phyloP scores from a whole-genome alignment of 2,888 invertebrate genomes.

The Priocnemis perturbator region DNA sequence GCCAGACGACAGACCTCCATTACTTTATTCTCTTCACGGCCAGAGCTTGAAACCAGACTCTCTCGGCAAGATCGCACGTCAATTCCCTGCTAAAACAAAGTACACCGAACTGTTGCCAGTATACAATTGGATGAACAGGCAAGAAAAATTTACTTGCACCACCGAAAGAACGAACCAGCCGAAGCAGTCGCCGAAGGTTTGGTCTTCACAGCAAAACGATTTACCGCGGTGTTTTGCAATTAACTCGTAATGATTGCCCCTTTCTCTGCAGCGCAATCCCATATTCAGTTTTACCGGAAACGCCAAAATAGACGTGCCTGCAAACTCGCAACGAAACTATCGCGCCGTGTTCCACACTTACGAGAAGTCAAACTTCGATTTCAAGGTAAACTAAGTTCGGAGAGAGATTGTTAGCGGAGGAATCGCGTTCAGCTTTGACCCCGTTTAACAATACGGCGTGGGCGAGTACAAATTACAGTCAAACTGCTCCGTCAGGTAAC shows the following conservation, averaged over 20 bases:
- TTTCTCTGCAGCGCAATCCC: slow-evolving; percentile 23
- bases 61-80: slow-evolving; percentile 48
- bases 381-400: slow-evolving; percentile 47
- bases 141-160: slow-evolving; percentile 54
- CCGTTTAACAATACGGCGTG: not conserved
- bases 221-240: not conserved
- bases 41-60: slow-evolving; percentile 43
- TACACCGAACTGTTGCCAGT: slow-evolving; percentile 57
- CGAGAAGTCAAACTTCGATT: slow-evolving; percentile 50
- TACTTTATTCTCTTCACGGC: slow-evolving; percentile 57
- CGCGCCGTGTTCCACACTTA: slow-evolving; percentile 55
- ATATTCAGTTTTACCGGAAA: slow-evolving; percentile 53
- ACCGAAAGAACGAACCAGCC: slow-evolving; percentile 38
- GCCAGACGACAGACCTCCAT: slow-evolving; percentile 45
- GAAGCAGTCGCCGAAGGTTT: slow-evolving; percentile 16
- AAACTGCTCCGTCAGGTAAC: slow-evolving; percentile 44
- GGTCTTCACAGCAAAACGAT: not conserved
- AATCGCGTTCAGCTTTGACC: not conserved
- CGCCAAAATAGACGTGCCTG: slow-evolving; percentile 53
- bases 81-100: slow-evolving; percentile 59
- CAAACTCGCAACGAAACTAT: slow-evolving; percentile 56
- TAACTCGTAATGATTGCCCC: not conserved
- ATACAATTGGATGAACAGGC: slow-evolving; percentile 55
- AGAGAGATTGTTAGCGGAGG: too few relatives aligned
- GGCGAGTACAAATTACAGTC: not conserved